Evolutionary conservation across 1,140 invertebrate genomes (phyloP).

Genomic region (Plutomurus gul): DNA sequence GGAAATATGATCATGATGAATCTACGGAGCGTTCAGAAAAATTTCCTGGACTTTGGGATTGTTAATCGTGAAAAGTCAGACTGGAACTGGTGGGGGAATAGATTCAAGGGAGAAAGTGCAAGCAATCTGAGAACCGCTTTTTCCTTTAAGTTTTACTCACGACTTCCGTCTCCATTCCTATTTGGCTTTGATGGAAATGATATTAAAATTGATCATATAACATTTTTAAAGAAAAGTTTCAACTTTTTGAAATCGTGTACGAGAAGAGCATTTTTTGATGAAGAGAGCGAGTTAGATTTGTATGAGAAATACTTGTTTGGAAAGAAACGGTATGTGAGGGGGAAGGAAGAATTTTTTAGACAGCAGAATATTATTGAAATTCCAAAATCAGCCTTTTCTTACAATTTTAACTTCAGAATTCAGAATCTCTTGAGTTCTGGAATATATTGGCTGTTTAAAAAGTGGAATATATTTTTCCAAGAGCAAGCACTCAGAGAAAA

Average conservation of each 20-base stretch:
- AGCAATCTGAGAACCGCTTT: too few relatives aligned
- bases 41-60: too few relatives aligned
- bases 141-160: too few relatives aligned
- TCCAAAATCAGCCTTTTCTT: too few relatives aligned
- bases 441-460: background rate
- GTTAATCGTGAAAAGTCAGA: too few relatives aligned
- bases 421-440: background rate
- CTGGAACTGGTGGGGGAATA: too few relatives aligned
- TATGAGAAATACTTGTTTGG: background rate
- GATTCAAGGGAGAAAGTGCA: too few relatives aligned
- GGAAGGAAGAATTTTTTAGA: background rate
- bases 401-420: background rate
- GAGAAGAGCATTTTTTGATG: background rate
- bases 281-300: background rate
- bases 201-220: background rate
- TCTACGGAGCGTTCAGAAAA: too few relatives aligned
- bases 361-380: background rate
- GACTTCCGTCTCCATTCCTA: too few relatives aligned
- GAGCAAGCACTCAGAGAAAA: too few relatives aligned
- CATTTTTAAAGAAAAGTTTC: background rate
- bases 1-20: too few relatives aligned
- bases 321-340: background rate
- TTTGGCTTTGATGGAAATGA: too few relatives aligned
- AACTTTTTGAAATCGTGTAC: background rate
- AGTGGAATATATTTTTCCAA: background rate